Evolutionary conservation across 2,888 invertebrate species (phyloP), one percentile per base, ranked within the genome.

Genomic region (Geophilus truncorum): DNA sequence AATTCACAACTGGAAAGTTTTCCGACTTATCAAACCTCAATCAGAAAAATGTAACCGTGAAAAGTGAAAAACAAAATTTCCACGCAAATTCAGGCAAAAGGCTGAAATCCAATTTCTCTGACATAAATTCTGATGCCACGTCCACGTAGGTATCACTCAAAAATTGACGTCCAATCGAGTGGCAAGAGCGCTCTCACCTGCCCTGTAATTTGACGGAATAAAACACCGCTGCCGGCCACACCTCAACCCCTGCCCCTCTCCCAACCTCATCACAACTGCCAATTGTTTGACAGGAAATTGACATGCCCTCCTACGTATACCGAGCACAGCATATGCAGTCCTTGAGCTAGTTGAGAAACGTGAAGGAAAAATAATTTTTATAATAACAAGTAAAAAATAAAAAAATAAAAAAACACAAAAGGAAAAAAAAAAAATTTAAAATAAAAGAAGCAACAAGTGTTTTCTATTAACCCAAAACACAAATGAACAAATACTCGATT

Each of bases 141-240:
- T 57, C 51, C 51, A 57, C 57, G 21, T 57, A 57, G 57, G 18
- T 57, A 23, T 57, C 57, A 57, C 57, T 57, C 57, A 57, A 57
- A 40, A 57, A 57, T 9, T 57, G 57, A 57, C 57, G 57, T 57
- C 57, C 57, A 57, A 57, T 57, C 57, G 57, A 57, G 18, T 57
- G 57, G 57, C 57, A 57, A 57, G 57, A 57, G 57, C 57, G 57
- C 57, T 57, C 57, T 57, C 57, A 57, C 57, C 57, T 57, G 57
- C 57, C 23, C 57, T 57, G 57, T 57, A 57, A 57, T 57, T 57
- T 57, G 57, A 57, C n/a, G 57, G 57, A 57, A 57, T 57, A 57
- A 57, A 57, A 57, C 57, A 57, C 6, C 57, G 18, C 57, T 57
- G 57, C 57, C 57, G 57, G 57, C 57, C 57, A 57, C 57, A 57